Percentiles rank a stretch among this genome's conserved stretches.
These are phyloP conservation scores for Mirza zaza DNA, from an alignment of 2,113 vertebrate species.

Conservation along the genomic window DNA sequence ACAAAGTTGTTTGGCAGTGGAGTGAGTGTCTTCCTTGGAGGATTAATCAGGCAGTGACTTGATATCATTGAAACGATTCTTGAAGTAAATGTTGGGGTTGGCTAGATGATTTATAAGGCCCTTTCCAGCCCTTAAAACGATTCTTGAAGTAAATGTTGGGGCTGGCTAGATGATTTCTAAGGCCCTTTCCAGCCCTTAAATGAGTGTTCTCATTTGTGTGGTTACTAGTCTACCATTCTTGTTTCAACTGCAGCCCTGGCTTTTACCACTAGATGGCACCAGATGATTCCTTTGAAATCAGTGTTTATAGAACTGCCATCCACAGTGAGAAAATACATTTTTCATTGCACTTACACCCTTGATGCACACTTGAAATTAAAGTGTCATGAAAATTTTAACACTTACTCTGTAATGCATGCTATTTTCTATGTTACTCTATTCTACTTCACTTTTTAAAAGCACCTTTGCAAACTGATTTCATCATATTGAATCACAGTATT, in stretches of 20 bases:
- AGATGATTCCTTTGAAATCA: neutral
- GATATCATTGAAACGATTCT: neutral
- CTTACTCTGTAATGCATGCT: neutral
- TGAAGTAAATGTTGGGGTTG: neutral
- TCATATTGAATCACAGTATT: neutral
- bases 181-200: neutral
- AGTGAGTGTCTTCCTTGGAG: no score
- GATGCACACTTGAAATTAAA: neutral
- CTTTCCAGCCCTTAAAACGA: neutral
- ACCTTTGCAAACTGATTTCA: neutral
- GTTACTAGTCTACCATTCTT: neutral
- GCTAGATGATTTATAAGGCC: neutral
- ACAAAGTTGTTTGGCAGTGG: neutral
- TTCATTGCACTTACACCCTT: rapidly evolving
- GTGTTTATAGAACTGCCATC: neutral
- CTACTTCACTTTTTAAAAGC: neutral
- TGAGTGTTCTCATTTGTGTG: neutral
- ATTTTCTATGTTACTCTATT: neutral
- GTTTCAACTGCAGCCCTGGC: neutral
- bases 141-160: neutral
- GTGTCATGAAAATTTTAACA: neutral
- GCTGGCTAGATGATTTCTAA: neutral
- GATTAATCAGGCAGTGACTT: neutral
- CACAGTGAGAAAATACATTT: neutral
- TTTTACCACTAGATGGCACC: constrained; percentile 37